A percentile compares a stretch with the other conserved stretches of the same genome.
These are phyloP conservation scores for Cottoperca gobio DNA, from an alignment of 2,797 vertebrate species.

Conservation along the genomic window DNA sequence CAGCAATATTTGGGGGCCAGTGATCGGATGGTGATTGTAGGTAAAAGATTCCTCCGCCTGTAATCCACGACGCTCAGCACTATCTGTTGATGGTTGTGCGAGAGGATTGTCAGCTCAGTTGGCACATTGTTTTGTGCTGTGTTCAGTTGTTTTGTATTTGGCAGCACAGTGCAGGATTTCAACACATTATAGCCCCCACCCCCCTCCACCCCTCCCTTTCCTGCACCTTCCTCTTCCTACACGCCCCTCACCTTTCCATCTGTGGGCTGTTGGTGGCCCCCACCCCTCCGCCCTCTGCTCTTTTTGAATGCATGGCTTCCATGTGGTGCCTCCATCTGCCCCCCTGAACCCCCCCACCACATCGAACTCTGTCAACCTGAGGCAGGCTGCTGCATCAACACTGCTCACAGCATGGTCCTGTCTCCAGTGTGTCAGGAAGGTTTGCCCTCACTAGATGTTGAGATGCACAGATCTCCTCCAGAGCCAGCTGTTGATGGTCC, in stretches of 20 bases:
- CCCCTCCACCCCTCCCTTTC: background rate
- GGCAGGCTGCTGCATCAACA: slow-evolving; percentile 58
- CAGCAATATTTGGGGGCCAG: slow-evolving; percentile 61
- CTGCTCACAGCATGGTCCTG: slow-evolving; percentile 76
- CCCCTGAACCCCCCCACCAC: slow-evolving; percentile 51
- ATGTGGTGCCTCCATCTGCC: slow-evolving; percentile 82
- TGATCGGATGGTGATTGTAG: slow-evolving; percentile 61
- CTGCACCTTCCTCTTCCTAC: slow-evolving; percentile 44
- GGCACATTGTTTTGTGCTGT: slow-evolving; percentile 22
- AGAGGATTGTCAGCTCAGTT: slow-evolving; percentile 25
- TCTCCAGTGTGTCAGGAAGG: slow-evolving; percentile 39
- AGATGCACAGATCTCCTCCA: slow-evolving; percentile 27
- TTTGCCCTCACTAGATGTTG: slow-evolving; percentile 30
- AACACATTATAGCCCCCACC: slow-evolving; percentile 38
- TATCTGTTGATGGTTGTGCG: too few relatives aligned
- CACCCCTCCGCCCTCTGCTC: slow-evolving; percentile 36
- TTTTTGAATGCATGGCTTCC: slow-evolving; percentile 84
- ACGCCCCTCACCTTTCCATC: slow-evolving; percentile 68
- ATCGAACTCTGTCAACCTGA: slow-evolving; percentile 36
- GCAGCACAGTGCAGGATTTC: slow-evolving; percentile 81
- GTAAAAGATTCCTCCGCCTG: slow-evolving; percentile 38
- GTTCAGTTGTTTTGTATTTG: slow-evolving; percentile 70
- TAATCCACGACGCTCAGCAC: slow-evolving; percentile 1
- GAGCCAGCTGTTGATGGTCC: slow-evolving; percentile 23
- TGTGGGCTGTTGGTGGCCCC: slow-evolving; percentile 62